phyloP scores from a whole-genome alignment of 2,113 vertebrate genomes.

The Lophochroa leadbeateri region DNA sequence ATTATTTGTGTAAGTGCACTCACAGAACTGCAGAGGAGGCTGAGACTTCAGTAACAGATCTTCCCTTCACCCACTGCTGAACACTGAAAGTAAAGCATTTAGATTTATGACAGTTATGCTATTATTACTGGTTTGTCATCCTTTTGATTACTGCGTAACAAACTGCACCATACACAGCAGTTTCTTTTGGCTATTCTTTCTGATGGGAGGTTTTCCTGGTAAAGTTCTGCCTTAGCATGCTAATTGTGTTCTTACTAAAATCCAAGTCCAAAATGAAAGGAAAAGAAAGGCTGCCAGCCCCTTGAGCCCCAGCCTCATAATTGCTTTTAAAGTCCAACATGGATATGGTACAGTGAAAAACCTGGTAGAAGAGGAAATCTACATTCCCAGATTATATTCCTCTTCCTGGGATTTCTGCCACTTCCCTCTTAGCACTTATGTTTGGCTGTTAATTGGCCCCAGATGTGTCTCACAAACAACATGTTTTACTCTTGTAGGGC shows the following conservation, averaged over 20 bases:
- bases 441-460: not conserved
- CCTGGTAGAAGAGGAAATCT: not conserved
- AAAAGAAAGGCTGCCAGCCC: not conserved
- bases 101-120: not conserved
- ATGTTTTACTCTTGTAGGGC: conserved; percentile 34
- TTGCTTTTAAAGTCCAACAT: not conserved
- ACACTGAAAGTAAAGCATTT: not conserved
- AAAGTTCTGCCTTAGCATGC: not conserved
- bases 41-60: not conserved
- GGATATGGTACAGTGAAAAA: not conserved
- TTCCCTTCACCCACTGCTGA: not conserved
- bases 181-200: not conserved
- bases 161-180: not conserved
- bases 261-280: not conserved
- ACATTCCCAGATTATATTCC: not conserved
- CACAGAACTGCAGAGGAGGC: not conserved
- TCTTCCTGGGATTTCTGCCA: conserved; percentile 20
- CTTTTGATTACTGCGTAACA: not conserved
- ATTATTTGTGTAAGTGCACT: not conserved
- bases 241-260: not conserved
- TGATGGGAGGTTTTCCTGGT: not conserved
- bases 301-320: not conserved
- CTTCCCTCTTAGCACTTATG: not conserved
- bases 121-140: not conserved
- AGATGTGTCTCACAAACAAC: not conserved